Conservation (phyloP, 2,888 invertebrate species). For the Calameuta idolon region DNA sequence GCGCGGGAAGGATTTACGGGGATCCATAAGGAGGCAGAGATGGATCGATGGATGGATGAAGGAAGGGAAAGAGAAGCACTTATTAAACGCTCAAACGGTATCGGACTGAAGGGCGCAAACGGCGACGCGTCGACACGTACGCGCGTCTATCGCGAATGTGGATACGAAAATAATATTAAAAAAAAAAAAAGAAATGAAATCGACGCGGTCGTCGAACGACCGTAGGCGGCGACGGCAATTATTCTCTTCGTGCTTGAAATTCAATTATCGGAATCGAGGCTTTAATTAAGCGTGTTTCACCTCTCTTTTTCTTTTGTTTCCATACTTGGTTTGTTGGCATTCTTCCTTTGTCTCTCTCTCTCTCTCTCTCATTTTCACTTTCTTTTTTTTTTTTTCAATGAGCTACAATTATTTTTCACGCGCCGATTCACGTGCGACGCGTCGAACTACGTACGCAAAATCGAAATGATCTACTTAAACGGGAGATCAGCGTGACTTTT, state of each 20-base stretch:
- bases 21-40: too few relatives aligned
- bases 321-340: neutral
- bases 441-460: neutral
- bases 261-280: neutral
- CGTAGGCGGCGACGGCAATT: neutral
- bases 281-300: neutral
- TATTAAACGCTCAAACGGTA: neutral
- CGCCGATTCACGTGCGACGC: neutral
- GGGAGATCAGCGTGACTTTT: constrained; percentile 37
- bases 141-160: neutral
- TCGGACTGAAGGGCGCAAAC: neutral
- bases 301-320: neutral
- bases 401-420: neutral
- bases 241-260: neutral
- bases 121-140: too few relatives aligned
- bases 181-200: neutral
- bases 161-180: neutral
- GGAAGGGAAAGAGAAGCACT: neutral
- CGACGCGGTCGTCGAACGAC: neutral
- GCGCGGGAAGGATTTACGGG: too few relatives aligned
- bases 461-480: constrained; percentile 16
- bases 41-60: too few relatives aligned
- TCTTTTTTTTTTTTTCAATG: neutral
- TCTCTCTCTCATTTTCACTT: neutral
- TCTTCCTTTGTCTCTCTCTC: neutral